Conservation (phyloP, 2,113 vertebrate genomes). For the Prionailurus bengalensis region DNA sequence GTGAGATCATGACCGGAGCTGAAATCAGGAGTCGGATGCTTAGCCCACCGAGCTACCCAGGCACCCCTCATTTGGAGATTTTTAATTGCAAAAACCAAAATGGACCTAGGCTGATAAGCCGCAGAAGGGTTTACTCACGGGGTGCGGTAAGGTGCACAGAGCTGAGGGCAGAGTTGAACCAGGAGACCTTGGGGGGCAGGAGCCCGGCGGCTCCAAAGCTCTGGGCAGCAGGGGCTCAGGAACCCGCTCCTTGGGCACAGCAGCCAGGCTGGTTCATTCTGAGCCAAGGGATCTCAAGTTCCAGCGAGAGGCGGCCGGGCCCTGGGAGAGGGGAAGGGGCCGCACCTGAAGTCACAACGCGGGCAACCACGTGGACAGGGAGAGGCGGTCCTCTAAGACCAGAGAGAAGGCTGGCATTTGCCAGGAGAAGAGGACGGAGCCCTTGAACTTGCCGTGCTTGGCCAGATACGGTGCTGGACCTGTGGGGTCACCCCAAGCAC, state of each 20-base stretch:
- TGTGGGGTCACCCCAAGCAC: accelerated
- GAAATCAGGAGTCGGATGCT: too few species aligned
- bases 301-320: background rate
- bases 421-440: background rate
- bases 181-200: background rate
- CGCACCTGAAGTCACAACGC: too few species aligned
- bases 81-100: background rate
- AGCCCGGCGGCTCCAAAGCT: background rate
- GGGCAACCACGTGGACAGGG: accelerated
- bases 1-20: too few species aligned
- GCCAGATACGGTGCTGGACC: accelerated
- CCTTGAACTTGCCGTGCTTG: accelerated
- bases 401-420: background rate
- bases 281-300: background rate
- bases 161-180: background rate
- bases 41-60: too few species aligned
- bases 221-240: background rate
- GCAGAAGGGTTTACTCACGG: accelerated
- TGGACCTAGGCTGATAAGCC: accelerated
- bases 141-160: accelerated
- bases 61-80: background rate
- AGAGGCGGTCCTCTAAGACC: too few species aligned
- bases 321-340: too few species aligned
- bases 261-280: background rate
- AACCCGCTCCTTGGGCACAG: background rate